Evolutionary conservation across 1,140 invertebrate species (phyloP).

Genomic region (Eriosoma lanigerum): DNA sequence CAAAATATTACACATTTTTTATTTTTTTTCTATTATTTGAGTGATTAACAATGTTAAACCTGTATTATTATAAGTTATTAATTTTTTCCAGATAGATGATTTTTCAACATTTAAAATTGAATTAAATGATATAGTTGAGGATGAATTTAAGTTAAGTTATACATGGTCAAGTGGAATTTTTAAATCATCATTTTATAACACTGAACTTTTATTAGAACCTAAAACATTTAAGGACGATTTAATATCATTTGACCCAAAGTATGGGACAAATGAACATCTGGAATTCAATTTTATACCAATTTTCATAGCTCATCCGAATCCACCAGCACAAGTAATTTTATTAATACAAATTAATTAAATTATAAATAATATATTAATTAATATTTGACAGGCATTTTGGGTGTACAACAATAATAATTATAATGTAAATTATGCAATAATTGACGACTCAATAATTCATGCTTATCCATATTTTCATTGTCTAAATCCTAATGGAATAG

Average conservation of each 20-base stretch:
- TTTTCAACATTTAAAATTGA: slow-evolving; percentile 21
- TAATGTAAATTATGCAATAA: slow-evolving; percentile 10
- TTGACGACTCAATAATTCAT: slow-evolving; percentile 5
- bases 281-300: slow-evolving; percentile 32
- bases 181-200: neutral
- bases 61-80: neutral
- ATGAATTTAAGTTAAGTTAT: neutral
- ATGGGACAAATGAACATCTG: neutral
- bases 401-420: slow-evolving; percentile 2
- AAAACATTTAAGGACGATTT: neutral
- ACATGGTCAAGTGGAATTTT: neutral
- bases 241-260: slow-evolving; percentile 23
- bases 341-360: neutral
- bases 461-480: slow-evolving; percentile 29
- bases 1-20: neutral
- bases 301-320: slow-evolving; percentile 35
- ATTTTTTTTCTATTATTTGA: too few species aligned
- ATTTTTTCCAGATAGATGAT: neutral
- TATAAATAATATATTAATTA: neutral
- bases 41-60: too few species aligned
- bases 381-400: slow-evolving; percentile 30
- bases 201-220: neutral
- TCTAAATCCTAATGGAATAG: slow-evolving; percentile 18
- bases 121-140: neutral
- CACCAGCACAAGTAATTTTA: slow-evolving; percentile 34